Percentiles rank a stretch among this genome's conserved stretches.
Conservation (phyloP, 1,140 invertebrate genomes). For the Neoseiulus cucumeris region DNA sequence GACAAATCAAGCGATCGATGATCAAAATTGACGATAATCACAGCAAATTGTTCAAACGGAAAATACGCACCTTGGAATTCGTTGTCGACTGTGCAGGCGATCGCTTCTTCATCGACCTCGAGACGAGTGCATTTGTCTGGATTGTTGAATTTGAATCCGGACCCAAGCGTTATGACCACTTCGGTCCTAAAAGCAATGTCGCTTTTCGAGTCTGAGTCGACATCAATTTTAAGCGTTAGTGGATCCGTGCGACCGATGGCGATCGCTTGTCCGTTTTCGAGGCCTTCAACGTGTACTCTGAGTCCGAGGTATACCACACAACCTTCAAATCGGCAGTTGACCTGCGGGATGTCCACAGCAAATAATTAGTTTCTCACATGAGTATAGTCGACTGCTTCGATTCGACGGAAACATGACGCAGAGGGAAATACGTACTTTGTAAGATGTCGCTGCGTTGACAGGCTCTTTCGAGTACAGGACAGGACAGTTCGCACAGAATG, state of each 20-base stretch:
- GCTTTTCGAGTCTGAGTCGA: neutral
- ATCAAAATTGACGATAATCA: too few species aligned
- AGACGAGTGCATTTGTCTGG: neutral
- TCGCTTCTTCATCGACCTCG: neutral
- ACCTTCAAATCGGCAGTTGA: too few species aligned
- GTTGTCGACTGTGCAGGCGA: neutral
- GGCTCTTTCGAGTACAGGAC: neutral
- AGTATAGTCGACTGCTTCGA: too few species aligned
- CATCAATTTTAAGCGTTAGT: neutral
- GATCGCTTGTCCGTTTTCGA: neutral
- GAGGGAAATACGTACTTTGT: neutral
- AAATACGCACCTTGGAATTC: neutral
- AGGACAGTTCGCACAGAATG: neutral
- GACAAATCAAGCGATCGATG: too few species aligned
- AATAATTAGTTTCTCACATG: too few species aligned
- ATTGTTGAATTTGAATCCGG: neutral
- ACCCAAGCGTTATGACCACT: neutral
- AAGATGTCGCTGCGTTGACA: neutral
- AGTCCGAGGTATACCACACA: neutral
- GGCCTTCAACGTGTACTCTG: neutral
- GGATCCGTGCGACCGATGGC: neutral
- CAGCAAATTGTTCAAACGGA: too few species aligned
- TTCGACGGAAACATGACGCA: too few species aligned
- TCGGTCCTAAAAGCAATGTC: neutral
- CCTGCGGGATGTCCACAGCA: neutral